These are phyloP conservation scores for Andrena minutula DNA, from an alignment of 2,888 invertebrate species.

Conservation along the genomic window DNA sequence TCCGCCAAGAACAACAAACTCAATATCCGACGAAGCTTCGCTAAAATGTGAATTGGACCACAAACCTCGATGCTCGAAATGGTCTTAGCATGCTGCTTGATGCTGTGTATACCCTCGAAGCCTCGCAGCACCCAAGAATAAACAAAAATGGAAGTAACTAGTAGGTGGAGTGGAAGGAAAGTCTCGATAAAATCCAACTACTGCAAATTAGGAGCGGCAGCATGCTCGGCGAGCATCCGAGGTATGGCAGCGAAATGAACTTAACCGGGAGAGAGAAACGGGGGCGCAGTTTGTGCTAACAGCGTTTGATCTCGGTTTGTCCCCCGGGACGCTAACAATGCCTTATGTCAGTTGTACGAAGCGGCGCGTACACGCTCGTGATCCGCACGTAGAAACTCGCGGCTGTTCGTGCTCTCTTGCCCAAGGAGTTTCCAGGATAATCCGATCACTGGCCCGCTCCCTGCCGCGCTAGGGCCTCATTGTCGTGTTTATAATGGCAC, in stretches of 20 bases:
- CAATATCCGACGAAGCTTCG: too few species aligned
- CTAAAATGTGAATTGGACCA: too few species aligned
- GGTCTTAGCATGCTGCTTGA: too few species aligned
- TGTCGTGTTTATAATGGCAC: slow-evolving; percentile 59
- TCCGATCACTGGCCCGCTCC: slow-evolving; percentile 63
- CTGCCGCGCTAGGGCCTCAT: slow-evolving; percentile 38
- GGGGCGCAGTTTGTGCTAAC: slow-evolving; percentile 67
- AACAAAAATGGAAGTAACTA: background rate
- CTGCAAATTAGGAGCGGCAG: background rate
- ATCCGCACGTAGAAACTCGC: slow-evolving; percentile 49
- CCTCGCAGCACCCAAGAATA: background rate
- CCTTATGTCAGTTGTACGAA: slow-evolving; percentile 68
- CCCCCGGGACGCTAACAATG: slow-evolving; percentile 73
- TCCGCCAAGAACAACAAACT: too few species aligned
- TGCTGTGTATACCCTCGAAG: too few species aligned
- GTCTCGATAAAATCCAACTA: background rate
- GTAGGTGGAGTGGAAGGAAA: background rate
- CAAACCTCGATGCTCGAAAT: too few species aligned
- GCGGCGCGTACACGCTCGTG: slow-evolving; percentile 17
- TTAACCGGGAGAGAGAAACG: slow-evolving; percentile 51
- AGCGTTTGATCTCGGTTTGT: slow-evolving; percentile 73
- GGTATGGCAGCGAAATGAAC: slow-evolving; percentile 64
- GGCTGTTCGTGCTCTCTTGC: slow-evolving; percentile 46
- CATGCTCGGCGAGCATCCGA: slow-evolving; percentile 15
- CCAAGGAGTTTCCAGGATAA: slow-evolving; percentile 70